Evolutionary conservation across 2,113 vertebrate genomes (phyloP).

Genomic region (Pimephales promelas): DNA sequence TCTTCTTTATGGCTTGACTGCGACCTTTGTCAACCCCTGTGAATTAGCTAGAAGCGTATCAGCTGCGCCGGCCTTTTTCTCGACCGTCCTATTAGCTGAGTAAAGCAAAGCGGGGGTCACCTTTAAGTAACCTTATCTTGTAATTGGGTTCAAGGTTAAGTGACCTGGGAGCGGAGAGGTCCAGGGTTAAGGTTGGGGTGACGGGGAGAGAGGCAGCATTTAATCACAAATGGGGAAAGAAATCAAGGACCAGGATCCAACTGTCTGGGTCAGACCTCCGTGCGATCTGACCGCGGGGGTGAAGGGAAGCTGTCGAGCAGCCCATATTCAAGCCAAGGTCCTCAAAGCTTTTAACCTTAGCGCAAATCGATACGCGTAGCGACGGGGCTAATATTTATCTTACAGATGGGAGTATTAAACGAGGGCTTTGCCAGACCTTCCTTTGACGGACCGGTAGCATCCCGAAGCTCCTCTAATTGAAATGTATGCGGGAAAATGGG

Average conservation of each 20-base stretch:
- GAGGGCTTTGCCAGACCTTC: constrained; percentile 58
- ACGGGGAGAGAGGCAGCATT: constrained; percentile 71
- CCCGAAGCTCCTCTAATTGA: constrained; percentile 55
- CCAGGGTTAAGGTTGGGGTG: constrained; percentile 76
- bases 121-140: constrained; percentile 83
- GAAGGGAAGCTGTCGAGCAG: constrained; percentile 72
- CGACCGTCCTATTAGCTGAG: constrained; percentile 73
- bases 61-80: constrained; percentile 75
- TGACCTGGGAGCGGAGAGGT: constrained; percentile 74
- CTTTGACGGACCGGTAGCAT: constrained; percentile 41
- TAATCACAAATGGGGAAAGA: constrained; percentile 76
- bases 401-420: constrained; percentile 73
- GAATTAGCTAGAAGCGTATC: constrained; percentile 77
- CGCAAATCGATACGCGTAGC: constrained; percentile 70
- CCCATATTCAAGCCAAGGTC: constrained; percentile 71
- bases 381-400: constrained; percentile 74
- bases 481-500: constrained; percentile 50
- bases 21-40: constrained; percentile 75
- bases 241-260: constrained; percentile 70
- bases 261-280: constrained; percentile 61
- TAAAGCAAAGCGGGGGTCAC: constrained; percentile 69
- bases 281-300: constrained; percentile 41
- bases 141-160: constrained; percentile 87
- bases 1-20: constrained; percentile 72
- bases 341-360: constrained; percentile 77